Percentiles rank a stretch among this genome's conserved stretches.
phyloP scores from a whole-genome alignment of 2,113 vertebrate species.

The Paratilapia polleni region DNA sequence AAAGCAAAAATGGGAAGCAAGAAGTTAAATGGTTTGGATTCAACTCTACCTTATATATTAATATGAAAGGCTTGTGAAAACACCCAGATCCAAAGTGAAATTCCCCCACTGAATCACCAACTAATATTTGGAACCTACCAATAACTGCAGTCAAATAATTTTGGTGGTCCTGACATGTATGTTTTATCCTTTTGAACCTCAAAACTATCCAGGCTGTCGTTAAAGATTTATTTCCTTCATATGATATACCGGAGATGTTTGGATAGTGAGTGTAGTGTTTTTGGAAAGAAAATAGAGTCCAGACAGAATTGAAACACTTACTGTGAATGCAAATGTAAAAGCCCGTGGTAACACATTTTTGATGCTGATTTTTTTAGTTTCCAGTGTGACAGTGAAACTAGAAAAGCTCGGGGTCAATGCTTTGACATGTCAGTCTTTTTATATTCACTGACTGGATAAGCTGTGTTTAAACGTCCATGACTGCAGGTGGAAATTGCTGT shows the following conservation, averaged over 20 bases:
- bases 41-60: conserved; percentile 25
- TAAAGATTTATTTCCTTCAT: conserved; percentile 31
- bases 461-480: background rate
- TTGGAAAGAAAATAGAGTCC: background rate
- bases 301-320: background rate
- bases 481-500: background rate
- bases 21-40: conserved; percentile 19
- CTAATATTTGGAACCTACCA: conserved; percentile 51
- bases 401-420: background rate
- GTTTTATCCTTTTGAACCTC: conserved; percentile 45
- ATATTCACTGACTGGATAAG: background rate
- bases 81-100: conserved; percentile 34
- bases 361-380: background rate
- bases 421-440: background rate
- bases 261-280: conserved; percentile 2
- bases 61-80: conserved; percentile 44
- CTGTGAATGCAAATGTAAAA: background rate
- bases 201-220: conserved; percentile 33
- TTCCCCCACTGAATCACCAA: conserved; percentile 58
- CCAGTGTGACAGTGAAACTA: background rate
- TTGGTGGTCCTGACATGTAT: conserved; percentile 50
- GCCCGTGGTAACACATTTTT: background rate
- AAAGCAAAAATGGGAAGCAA: background rate
- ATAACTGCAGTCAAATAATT: conserved; percentile 46
- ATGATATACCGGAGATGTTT: conserved; percentile 15